Evolutionary conservation across 2,888 invertebrate genomes (phyloP), one percentile per base, ranked within the genome.

Genomic region (Molanna angustata): DNA sequence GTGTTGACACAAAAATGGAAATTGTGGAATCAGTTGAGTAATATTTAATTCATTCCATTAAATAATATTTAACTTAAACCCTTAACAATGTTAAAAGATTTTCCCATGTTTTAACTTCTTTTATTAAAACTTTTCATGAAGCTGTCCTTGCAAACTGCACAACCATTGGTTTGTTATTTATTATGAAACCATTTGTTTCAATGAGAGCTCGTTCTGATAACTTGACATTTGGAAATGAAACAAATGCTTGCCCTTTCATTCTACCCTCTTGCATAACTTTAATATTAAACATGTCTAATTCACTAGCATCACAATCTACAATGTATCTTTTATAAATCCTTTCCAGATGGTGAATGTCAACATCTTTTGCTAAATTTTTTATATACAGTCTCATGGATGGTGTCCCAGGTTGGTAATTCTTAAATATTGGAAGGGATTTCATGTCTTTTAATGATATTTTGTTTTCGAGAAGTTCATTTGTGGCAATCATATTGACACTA

Each of bases 221-320:
- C 41, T 76, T 74, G 11, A 84, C 76, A 63, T 78, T 82, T 47
- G 90, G 88, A 49, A 94, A 77, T 1, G 91, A 91, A 0, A 96
- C 80, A 77, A 96, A 96, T 1, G 93, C 94, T 71, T 96, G 96
- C 0, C 95, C 95, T 70, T 94, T 96, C 95, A 96, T 95, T 64
- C 93, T 80, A 1, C 96, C 96, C 69, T 93, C 91, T 66, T 91
- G 90, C 94, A 96, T 92, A 11, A 94, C 78, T 62, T 89, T 80
- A 3, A 95, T 83, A 68, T 82, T 80, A 69, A 84, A 80, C 39
- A 74, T 74, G 55, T 73, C 73, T 7, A 71, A 67, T 44, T 77
- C 72, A 41, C 74, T 70, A 52, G 70, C 70, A 17, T 69, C 63
- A 47, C 71, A 63, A 35, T 68, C 65, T 54, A 72, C 65, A 2